phyloP scores from a whole-genome alignment of 37 sponge, comb jelly and placozoan species.

The Theonella swinhoei region DNA sequence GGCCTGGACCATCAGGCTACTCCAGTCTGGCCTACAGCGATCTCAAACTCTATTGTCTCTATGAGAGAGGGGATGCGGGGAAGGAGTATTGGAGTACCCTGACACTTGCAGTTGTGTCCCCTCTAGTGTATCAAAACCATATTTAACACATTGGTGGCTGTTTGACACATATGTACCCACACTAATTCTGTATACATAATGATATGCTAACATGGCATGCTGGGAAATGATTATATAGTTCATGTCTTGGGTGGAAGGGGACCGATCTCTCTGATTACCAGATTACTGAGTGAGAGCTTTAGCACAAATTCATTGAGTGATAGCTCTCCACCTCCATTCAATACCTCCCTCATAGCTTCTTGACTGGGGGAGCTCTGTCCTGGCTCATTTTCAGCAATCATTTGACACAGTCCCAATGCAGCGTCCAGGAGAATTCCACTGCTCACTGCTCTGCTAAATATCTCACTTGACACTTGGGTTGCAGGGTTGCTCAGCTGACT shows the following conservation, averaged over 20 bases:
- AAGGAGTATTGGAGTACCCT: not conserved
- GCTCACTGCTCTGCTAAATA: not conserved
- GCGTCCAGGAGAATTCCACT: conserved; percentile 15
- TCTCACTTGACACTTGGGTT: not conserved
- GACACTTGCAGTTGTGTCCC: conserved; percentile 13
- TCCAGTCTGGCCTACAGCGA: conserved; percentile 18
- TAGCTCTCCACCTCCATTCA: not conserved
- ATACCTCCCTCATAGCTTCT: conserved; percentile 15
- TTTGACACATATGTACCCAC: too few species aligned
- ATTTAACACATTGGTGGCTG: too few species aligned
- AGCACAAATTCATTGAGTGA: conserved; percentile 28
- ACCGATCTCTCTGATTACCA: conserved; percentile 40
- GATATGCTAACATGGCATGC: too few species aligned
- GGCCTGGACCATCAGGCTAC: conserved; percentile 19
- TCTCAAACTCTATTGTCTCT: conserved; percentile 16
- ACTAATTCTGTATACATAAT: too few species aligned
- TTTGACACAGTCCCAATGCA: conserved; percentile 6
- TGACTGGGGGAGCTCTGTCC: conserved; percentile 38
- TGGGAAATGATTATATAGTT: too few species aligned
- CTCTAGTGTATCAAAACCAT: conserved; percentile 15
- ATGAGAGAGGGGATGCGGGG: conserved; percentile 22
- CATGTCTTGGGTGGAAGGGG: too few species aligned
- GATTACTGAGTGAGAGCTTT: conserved; percentile 26
- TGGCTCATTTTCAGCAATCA: conserved; percentile 25
- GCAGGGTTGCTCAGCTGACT: not conserved